Base-by-base conservation (phyloP, 2,113 vertebrate genomes). In the Notothenia rossii region DNA sequence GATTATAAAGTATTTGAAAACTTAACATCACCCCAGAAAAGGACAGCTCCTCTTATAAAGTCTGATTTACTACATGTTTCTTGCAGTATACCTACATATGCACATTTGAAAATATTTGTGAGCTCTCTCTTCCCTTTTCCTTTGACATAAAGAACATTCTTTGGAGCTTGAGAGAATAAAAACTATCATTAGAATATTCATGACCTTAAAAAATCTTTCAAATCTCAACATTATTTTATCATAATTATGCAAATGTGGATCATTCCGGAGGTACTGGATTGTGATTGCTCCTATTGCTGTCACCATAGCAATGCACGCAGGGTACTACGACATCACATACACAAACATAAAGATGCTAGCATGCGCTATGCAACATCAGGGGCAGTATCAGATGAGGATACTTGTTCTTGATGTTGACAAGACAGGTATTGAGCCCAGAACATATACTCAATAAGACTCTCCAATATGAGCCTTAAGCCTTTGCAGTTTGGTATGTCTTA, bases 181-280 rank as follows among this genome's bases (percentile, higher is more conserved):
- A 45, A 56, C 62, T 60, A 53, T 9, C 46, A 49, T 54, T 64
- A 58, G 77, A 87, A 83, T 86, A 90, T 79, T 86, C 78, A 87
- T 86, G 81, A 82, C 51, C 48, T 55, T 72, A 58, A 55, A 77
- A 40, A 29, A 0, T 25, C 71, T 71, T 84, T 89, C 72, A 77
- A 63, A 81, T 86, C 59, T 75, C 76, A 59, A 67, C 62, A 72
- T 65, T 18, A 56, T 86, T 81, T 85, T 84, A 73, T 77, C 66
- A 89, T 86, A 84, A 83, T 85, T 81, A 88, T 87, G 82, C 63
- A 68, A 85, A 89, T 83, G 22, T 1, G 1, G 22, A 72, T 80
- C 43, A 63, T 76, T 78, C 25, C 69, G 20, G 33, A 69, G 58
- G 25, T 55, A 71, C 70, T 75, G 60, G 43, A 67, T 67, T 43